Evolutionary conservation across 2,113 vertebrate species (phyloP), one percentile per base, ranked within the genome.

Genomic region (Bufo gargarizans): DNA sequence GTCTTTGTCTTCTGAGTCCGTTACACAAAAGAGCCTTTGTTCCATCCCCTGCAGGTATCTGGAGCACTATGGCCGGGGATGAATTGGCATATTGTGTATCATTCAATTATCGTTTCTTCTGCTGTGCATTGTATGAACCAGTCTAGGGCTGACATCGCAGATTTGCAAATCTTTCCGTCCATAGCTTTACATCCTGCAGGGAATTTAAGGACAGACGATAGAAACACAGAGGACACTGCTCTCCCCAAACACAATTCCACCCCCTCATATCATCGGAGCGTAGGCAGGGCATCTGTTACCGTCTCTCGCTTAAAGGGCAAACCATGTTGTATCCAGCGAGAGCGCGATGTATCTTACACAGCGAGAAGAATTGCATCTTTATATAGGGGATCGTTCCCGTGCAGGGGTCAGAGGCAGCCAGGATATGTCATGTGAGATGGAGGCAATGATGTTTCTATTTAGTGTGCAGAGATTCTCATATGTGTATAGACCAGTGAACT

Each of bases 261-360:
- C 83, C 83, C 83, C 83, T 74, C 69, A 84, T 56, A 47, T 85
- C 53, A 16, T 85, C 50, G 0, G 19, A 33, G 83, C 83, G 83
- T 85, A 58, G 83, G 83, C 83, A 17, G n/a, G 83, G 69, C 83
- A 85, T 85, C 83, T 85, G 83, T 45, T 76, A 43, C 50, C 3
- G 67, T 56, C 83, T 85, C 83, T 74, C n/a, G 13, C 83, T 85
- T 74, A 85, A 85, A 85, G 83, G 69, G 53, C 83, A 85, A 74
- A 47, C 83, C 45, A 74, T 59, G 67, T 71, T 49, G 19, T 65
- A 63, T 55, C 69, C 47, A 55, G 59, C 0, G 19, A 63, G 58
- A 49, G 80, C 19, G 20, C 61, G 50, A 50, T 65, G 16, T 17
- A 61, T 80, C 53, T 61, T 56, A 49, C 17, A n/a, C n/a, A n/a